Evolutionary conservation across 1,140 invertebrate genomes (phyloP).

Genomic region (Potamilus streckersoni): DNA sequence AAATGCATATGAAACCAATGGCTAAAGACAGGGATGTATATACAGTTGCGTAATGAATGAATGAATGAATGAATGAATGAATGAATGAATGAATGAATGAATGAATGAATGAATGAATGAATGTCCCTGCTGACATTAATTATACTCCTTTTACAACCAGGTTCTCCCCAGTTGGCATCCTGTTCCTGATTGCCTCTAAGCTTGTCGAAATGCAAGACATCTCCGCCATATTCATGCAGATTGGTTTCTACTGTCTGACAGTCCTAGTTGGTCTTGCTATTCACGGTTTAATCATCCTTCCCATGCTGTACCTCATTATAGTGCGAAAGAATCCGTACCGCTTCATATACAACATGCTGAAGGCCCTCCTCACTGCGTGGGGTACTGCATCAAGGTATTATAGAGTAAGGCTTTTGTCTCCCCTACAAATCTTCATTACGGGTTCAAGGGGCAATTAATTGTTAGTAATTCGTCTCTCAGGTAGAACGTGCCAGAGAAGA

Average conservation of each 20-base stretch:
- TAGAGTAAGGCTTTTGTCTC: background rate
- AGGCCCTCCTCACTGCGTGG: slow-evolving; percentile 65
- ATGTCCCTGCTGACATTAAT: no score
- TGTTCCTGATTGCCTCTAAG: slow-evolving; percentile 89
- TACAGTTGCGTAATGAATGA: no score
- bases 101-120: no score
- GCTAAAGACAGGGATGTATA: no score
- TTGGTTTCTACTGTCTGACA: slow-evolving; percentile 62
- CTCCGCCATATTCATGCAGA: slow-evolving; percentile 41
- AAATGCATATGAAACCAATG: no score
- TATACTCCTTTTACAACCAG: slow-evolving; percentile 57
- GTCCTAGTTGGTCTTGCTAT: slow-evolving; percentile 60
- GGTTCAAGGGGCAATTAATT: background rate
- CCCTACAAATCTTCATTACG: background rate
- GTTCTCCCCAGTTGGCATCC: slow-evolving; percentile 91
- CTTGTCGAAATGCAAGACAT: slow-evolving; percentile 85
- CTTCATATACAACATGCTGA: slow-evolving; percentile 53
- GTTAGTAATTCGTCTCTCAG: no score
- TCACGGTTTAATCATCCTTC: slow-evolving; percentile 63
- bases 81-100: no score
- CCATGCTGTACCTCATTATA: slow-evolving; percentile 59
- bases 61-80: no score
- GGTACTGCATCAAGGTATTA: slow-evolving; percentile 66
- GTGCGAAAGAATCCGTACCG: slow-evolving; percentile 62
- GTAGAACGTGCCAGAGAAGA: no score